phyloP scores from a whole-genome alignment of 2,113 vertebrate genomes.

The Poeciliopsis prolifica region DNA sequence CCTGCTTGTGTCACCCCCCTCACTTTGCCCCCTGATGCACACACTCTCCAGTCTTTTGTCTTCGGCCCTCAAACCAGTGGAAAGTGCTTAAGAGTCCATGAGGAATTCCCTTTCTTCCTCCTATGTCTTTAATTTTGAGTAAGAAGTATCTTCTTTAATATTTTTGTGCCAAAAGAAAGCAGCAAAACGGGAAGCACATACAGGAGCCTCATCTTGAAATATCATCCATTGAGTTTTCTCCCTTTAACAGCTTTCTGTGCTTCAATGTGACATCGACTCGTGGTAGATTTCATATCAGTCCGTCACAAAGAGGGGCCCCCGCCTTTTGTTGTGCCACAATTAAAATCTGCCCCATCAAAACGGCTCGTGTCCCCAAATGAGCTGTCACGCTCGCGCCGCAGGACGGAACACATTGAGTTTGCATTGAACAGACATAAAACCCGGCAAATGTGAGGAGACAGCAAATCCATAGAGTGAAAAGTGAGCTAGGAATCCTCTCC shows the following conservation, averaged over 20 bases:
- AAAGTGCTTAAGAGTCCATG: constrained; percentile 53
- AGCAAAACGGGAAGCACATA: not conserved
- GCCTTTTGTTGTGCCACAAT: constrained; percentile 65
- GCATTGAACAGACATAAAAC: constrained; percentile 81
- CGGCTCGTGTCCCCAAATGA: constrained; percentile 67
- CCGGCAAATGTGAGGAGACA: constrained; percentile 77
- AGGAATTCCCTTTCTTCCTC: constrained; percentile 52
- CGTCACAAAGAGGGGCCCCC: constrained; percentile 42
- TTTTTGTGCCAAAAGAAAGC: constrained; percentile 15
- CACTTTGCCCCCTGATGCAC: not conserved
- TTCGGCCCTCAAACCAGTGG: constrained; percentile 52
- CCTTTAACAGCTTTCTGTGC: constrained; percentile 52
- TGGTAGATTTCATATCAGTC: constrained; percentile 61
- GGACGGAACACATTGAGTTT: constrained; percentile 78
- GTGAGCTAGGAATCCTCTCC: constrained; percentile 76
- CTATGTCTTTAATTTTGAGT: constrained; percentile 21
- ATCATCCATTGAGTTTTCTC: constrained; percentile 1
- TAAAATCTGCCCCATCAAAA: constrained; percentile 73
- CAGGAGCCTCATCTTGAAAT: constrained; percentile 5
- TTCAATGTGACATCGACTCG: constrained; percentile 59
- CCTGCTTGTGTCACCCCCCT: constrained; percentile 63
- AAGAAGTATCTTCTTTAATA: constrained; percentile 1
- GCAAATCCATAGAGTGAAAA: constrained; percentile 79
- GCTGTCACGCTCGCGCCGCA: constrained; percentile 71
- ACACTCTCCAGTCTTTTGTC: constrained; percentile 27